phyloP scores from a whole-genome alignment of 2,888 invertebrate genomes.

The Leucophora obtusa region DNA sequence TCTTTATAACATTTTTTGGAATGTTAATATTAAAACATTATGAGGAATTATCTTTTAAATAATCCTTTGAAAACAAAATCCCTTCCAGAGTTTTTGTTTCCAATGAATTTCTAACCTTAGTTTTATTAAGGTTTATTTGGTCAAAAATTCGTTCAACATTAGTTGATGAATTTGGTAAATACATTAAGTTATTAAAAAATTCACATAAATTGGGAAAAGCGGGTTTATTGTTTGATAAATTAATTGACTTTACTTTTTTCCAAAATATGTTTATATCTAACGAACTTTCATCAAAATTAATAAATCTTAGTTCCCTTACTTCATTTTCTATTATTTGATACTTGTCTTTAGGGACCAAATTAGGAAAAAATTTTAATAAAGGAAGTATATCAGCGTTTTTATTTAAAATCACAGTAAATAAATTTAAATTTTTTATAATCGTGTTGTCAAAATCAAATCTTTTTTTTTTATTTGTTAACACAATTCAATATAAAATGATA shows the following conservation, averaged over 20 bases:
- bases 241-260: background rate
- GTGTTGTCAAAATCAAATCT: too few relatives aligned
- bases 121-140: too few relatives aligned
- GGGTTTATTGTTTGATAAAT: background rate
- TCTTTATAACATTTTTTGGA: background rate
- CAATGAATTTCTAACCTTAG: background rate
- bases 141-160: background rate
- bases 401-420: too few relatives aligned
- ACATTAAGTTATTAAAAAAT: background rate
- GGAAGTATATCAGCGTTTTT: background rate
- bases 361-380: conserved; percentile 2
- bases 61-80: background rate
- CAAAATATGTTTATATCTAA: too few relatives aligned
- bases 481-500: background rate
- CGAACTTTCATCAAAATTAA: too few relatives aligned
- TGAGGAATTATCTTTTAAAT: background rate
- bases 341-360: background rate
- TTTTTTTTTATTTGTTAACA: too few relatives aligned
- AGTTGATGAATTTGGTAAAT: background rate
- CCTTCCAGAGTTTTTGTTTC: conserved; percentile 1
- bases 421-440: too few relatives aligned
- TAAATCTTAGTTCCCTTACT: background rate
- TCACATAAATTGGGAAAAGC: background rate
- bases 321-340: conserved; percentile 4
- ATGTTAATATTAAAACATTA: background rate